phyloP scores from a whole-genome alignment of 1,140 invertebrate genomes.

The Conus betulinus region DNA sequence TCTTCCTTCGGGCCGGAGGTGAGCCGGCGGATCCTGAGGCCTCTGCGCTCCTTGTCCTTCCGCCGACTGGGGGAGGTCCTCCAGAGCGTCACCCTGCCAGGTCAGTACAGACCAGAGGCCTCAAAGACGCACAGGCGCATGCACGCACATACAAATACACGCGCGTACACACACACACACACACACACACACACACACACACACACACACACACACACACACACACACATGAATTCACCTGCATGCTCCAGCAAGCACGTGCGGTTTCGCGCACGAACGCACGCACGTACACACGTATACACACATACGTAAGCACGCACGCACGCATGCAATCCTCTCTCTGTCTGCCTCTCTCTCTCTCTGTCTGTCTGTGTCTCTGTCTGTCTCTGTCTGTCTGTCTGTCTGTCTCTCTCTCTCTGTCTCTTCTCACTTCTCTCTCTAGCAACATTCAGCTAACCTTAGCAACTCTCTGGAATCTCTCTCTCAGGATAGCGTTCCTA shows the following conservation, averaged over 20 bases:
- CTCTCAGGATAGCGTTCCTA: background rate
- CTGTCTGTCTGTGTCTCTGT: background rate
- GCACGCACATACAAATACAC: background rate
- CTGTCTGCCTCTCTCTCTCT: background rate
- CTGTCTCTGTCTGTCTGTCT: background rate
- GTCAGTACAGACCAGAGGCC: background rate
- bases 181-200: no score
- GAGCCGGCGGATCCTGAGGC: constrained; percentile 26
- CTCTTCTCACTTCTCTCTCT: background rate
- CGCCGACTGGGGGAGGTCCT: constrained; percentile 25
- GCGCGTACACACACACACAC: background rate
- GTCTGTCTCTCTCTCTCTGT: background rate
- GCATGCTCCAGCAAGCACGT: no score
- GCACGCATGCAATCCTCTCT: background rate
- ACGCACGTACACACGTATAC: no score
- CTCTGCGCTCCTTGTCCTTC: constrained; percentile 28
- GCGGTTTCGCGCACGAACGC: no score
- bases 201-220: no score
- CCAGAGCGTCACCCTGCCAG: background rate
- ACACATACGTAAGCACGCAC: background rate
- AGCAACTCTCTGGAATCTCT: no score
- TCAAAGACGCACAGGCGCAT: background rate
- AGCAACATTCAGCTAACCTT: no score
- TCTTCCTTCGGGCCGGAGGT: constrained; percentile 27
- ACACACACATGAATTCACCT: no score